These are phyloP conservation scores for Caretta caretta DNA, from an alignment of 2,113 vertebrate species.

Conservation along the genomic window DNA sequence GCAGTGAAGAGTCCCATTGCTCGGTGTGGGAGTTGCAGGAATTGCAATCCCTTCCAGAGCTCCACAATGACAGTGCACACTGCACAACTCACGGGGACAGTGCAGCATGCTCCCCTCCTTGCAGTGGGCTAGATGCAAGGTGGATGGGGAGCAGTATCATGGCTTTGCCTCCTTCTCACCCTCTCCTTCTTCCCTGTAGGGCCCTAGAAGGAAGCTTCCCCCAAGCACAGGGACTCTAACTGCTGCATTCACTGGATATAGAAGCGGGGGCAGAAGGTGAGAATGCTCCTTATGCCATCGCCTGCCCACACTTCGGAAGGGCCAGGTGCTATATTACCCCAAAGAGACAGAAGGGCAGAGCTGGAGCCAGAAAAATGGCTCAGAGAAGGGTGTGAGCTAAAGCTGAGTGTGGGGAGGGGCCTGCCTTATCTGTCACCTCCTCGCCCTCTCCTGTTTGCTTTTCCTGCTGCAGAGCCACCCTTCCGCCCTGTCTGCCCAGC, in stretches of 20 bases:
- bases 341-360: not conserved
- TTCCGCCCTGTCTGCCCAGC: accelerated
- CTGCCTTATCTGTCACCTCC: not conserved
- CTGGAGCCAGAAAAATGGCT: not conserved
- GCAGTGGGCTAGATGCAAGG: not conserved
- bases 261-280: not conserved
- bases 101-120: not conserved
- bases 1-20: too few relatives aligned
- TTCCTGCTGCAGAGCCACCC: not conserved
- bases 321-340: accelerated
- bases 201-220: not conserved
- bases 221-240: too few relatives aligned
- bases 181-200: not conserved
- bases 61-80: too few relatives aligned
- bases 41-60: too few relatives aligned
- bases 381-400: accelerated
- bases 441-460: not conserved
- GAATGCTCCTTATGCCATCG: not conserved
- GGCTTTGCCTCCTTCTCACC: not conserved
- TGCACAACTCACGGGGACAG: not conserved
- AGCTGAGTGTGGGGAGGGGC: not conserved
- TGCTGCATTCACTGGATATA: not conserved
- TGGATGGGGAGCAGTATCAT: not conserved
- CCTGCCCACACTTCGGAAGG: too few relatives aligned
- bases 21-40: too few relatives aligned